Conservation (phyloP, 2,113 vertebrate genomes). For the Petromus typicus region DNA sequence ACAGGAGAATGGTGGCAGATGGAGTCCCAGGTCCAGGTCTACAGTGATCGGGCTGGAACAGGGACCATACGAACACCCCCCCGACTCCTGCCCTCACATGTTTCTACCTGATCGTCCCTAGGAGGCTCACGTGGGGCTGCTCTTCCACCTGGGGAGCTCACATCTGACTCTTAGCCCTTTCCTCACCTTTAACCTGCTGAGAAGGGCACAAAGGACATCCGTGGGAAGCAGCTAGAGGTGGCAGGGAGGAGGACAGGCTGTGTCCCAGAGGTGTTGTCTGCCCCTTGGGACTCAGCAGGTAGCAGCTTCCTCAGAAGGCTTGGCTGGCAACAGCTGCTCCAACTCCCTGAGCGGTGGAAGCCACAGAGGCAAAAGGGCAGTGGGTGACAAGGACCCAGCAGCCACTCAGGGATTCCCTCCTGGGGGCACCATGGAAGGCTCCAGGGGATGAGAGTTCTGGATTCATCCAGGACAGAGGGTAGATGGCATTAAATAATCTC, state of each 20-base stretch:
- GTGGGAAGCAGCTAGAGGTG: background rate
- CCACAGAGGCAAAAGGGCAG: background rate
- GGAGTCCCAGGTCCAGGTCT: background rate
- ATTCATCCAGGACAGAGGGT: too few species aligned
- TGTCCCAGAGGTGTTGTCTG: background rate
- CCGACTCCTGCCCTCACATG: too few species aligned
- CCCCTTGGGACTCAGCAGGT: background rate
- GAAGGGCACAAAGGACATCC: background rate
- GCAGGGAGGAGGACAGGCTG: background rate
- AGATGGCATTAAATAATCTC: background rate
- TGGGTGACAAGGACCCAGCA: background rate
- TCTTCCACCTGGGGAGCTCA: background rate
- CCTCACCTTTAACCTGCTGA: background rate
- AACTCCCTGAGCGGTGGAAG: background rate
- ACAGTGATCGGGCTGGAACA: background rate
- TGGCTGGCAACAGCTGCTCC: background rate
- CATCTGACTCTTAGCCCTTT: background rate
- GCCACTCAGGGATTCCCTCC: background rate
- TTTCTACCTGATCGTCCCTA: background rate
- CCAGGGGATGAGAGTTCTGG: background rate
- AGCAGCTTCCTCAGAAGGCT: background rate
- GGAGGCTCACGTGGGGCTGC: background rate
- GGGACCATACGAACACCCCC: too few species aligned
- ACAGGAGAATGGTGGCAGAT: background rate
- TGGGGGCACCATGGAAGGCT: background rate